Base-by-base conservation (phyloP, 2,888 invertebrate genomes). In the Mantis religiosa region DNA sequence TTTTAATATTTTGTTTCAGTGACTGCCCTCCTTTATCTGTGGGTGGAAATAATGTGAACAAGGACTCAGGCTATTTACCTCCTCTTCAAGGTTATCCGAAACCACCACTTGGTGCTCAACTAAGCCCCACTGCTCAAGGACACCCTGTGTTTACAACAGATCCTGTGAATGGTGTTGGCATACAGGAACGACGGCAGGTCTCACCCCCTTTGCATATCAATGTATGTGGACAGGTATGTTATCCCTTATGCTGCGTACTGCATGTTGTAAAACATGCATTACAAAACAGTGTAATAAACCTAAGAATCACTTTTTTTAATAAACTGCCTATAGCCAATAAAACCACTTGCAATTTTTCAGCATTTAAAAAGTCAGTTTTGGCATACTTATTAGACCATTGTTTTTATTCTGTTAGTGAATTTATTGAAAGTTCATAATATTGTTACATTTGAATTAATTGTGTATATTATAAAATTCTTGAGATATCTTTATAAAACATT, bases 201-300 rank as follows among this genome's bases (percentile, higher is more conserved):
- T 94, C 95, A 27, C 94, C 95, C 28, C 94, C 94, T 34, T 92
- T 95, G 89, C 94, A 94, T 92, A 94, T 95, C 91, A 94, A 94
- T 91, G 94, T 94, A 90, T 94, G 94, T 91, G 94, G 94, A 15
- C 91, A 91, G 90, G 91, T 91, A 90, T 90, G 88, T 41, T 9
- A 87, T 85, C 83, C 1, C 15, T 85, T n/a, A 12, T 27, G 14
- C 41, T 41, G n/a, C n/a, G n/a, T n/a, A n/a, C n/a, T n/a, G n/a
- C n/a, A n/a, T n/a, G n/a, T n/a, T n/a, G n/a, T n/a, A n/a, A n/a
- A n/a, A n/a, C n/a, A n/a, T n/a, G n/a, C n/a, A n/a, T n/a, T n/a
- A n/a, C n/a, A n/a, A n/a, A n/a, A n/a, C n/a, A n/a, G n/a, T n/a
- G n/a, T n/a, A n/a, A n/a, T n/a, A n/a, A n/a, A n/a, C n/a, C n/a